Evolutionary conservation across 2,888 invertebrate genomes (phyloP), one percentile per base, ranked within the genome.

Genomic region (Clivina fossor): DNA sequence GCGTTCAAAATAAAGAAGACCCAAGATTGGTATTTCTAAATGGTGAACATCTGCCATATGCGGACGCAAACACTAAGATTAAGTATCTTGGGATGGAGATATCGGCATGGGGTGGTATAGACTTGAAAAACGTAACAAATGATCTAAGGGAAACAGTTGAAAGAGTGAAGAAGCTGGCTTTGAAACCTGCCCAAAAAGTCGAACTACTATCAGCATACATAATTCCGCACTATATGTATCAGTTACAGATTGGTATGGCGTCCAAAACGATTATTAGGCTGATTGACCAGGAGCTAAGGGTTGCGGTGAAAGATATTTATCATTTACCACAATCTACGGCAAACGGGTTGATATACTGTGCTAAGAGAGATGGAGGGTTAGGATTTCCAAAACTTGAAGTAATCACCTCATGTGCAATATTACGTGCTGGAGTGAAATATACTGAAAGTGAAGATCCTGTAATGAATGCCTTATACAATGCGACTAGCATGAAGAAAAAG

Each of bases 161-260:
- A 8, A 60, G 63, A 46, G 54, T 68, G 49, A 48, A 60, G 4
- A 55, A 56, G 53, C 64, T 64, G 0, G 64, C 64, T 1, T 57
- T 68, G 0, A 68, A 68, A 44, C 69, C 68, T 2, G 67, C 68
- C 28, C 69, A 70, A 51, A 53, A 65, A 43, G 22, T 70, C 1
- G 61, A 64, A 28, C 50, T 66, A 0, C 18, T 70, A 4, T 60
- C 66, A 15, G 54, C 40, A 1, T 58, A 66, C 50, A 57, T 71
- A 2, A 43, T 71, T 0, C 68, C 68, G 9, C 51, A 63, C 2
- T 62, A 63, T 18, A 40, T 62, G 20, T 68, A 71, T 53, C 51
- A 61, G 1, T 30, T 70, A 1, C 66, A 67, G 11, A 40, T 70
- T 0, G 67, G 65, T 0, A 58, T 54, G 2, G 7, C n/a, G 26